These are phyloP conservation scores for Argya squamiceps DNA, from an alignment of 2,797 vertebrate species.

Conservation along the genomic window DNA sequence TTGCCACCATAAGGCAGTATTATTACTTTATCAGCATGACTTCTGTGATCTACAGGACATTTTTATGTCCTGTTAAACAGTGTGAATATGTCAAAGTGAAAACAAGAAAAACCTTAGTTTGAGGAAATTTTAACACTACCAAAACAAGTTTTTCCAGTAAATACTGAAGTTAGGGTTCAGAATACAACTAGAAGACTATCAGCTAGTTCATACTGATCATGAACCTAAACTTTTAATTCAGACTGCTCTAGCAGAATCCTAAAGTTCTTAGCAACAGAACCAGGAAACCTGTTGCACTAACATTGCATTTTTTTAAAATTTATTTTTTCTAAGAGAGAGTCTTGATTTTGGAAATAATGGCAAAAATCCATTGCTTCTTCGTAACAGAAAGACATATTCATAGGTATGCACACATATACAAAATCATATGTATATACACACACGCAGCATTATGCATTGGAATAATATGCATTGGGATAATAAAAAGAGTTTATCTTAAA, in stretches of 20 bases:
- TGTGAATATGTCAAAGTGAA: not conserved
- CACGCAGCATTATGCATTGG: too few relatives aligned
- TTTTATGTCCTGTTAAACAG: not conserved
- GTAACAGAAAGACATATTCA: not conserved
- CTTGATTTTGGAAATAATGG: not conserved
- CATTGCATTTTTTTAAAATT: not conserved
- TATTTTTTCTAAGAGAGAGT: not conserved
- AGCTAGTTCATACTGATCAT: not conserved
- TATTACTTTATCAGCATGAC: not conserved
- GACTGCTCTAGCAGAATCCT: not conserved
- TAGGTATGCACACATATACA: rapidly evolving
- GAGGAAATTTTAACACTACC: not conserved
- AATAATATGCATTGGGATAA: not conserved
- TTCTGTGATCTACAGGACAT: not conserved
- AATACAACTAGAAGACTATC: not conserved
- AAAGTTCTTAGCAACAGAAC: not conserved
- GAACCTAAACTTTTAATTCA: not conserved
- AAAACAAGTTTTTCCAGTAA: not conserved
- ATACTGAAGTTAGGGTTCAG: not conserved
- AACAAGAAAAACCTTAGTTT: not conserved
- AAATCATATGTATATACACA: not conserved
- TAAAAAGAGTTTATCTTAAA: not conserved
- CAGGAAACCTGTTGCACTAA: not conserved
- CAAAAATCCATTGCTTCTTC: not conserved
- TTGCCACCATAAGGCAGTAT: not conserved